A percentile compares a stretch with the other conserved stretches of the same genome.
These are phyloP conservation scores for Steromphala cineraria DNA, from an alignment of 2,888 invertebrate species.

Conservation along the genomic window DNA sequence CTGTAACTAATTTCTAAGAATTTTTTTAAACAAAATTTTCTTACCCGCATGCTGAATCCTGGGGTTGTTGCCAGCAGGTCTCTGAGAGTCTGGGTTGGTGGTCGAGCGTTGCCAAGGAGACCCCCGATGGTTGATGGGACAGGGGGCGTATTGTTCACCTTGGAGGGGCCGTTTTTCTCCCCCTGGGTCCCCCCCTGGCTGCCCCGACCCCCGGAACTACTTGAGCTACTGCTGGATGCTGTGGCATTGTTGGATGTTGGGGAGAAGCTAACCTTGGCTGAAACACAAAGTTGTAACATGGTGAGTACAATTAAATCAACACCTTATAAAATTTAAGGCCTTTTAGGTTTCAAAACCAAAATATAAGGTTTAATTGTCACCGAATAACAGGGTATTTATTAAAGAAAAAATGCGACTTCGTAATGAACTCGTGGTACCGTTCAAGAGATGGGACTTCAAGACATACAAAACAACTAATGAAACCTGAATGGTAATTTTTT, in stretches of 20 bases:
- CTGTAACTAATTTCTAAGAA: too few relatives aligned
- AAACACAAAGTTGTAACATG: not conserved
- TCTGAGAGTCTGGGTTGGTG: slow-evolving; percentile 50
- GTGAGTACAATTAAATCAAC: too few relatives aligned
- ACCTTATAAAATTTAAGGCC: too few relatives aligned
- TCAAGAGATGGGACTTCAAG: too few relatives aligned
- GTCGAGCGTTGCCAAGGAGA: not conserved
- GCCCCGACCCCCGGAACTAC: not conserved
- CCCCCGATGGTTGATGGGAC: not conserved
- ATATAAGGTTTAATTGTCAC: too few relatives aligned
- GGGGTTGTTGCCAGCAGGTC: slow-evolving; percentile 65
- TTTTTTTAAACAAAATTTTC: not conserved
- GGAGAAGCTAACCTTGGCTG: slow-evolving; percentile 15
- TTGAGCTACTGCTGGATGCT: not conserved
- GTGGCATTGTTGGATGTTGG: not conserved
- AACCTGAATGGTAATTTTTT: too few relatives aligned
- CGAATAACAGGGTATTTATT: too few relatives aligned
- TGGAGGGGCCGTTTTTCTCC: slow-evolving; percentile 7
- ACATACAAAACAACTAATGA: too few relatives aligned
- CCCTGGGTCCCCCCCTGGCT: not conserved
- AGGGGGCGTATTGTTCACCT: slow-evolving; percentile 5
- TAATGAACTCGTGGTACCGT: too few relatives aligned
- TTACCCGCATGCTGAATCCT: slow-evolving; percentile 68
- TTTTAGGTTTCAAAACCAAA: too few relatives aligned
- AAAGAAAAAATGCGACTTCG: too few relatives aligned